Evolutionary conservation across 2,797 vertebrate species (phyloP), one percentile per base, ranked within the genome.

Genomic region (Bufotes viridis): DNA sequence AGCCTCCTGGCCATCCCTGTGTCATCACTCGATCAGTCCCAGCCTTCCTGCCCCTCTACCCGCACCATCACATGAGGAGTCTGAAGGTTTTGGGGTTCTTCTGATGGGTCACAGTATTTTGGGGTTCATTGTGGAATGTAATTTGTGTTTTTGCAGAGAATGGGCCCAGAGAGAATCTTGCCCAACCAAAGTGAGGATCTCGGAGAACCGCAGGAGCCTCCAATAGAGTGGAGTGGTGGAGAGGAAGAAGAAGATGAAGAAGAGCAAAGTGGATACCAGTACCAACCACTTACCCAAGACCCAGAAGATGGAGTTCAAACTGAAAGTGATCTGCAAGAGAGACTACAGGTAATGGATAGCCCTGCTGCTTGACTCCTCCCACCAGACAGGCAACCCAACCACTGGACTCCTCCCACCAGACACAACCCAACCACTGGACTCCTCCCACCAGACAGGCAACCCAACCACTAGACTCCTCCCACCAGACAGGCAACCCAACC

Each of bases 201-300:
- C 0, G 72, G 69, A 0, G 88, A 89, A 2, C 26, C 84, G 3
- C 88, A 82, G 60, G 88, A 89, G 8, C 69, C 70, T 1, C 84
- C 49, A 26, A 80, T 17, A 10, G 63, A 65, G 58, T 82, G 84
- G 74, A 81, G 84, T n/a, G 84, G 70, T 6, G 87, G 80, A 15
- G 87, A 87, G 51, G 88, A 89, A 22, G 87, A 88, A 7, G 87
- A 88, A 6, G 88, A 89, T 2, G 88, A 89, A 14, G 83, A 72
- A 1, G 58, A 17, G 0, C 88, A 89, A 20, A 86, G 58, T 29
- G 88, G 88, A 20, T 89, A 89, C 72, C 88, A 89, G n/a, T 89
- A 89, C 60, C 84, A 89, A 24, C 88, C 88, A 10, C 79, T 89
- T 1, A 89, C 86, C 84, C 84, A 86, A 72, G 88, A 89, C 0